Base-by-base conservation (phyloP, 1,140 invertebrate genomes). In the Drosophila hydei region DNA sequence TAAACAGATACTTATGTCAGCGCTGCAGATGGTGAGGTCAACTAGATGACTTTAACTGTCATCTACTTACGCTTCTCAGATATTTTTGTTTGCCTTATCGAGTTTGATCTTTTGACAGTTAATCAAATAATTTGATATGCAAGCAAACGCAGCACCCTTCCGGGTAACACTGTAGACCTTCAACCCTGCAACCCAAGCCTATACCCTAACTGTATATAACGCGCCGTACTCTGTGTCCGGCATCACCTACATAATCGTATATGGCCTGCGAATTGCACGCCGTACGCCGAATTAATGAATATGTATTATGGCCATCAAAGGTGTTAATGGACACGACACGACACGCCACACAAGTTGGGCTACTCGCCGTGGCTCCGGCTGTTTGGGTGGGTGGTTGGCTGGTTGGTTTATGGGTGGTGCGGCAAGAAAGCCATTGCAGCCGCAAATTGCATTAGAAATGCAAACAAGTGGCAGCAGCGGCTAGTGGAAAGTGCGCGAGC, bases 391-490 rank as follows among this genome's bases (percentile, higher is more conserved):
- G 38, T n/a, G 38, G 21, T 14, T n/a, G 25, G n/a, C 5, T 33
- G 14, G 62, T 14, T n/a, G 18, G 16, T 9, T 33, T n/a, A 58
- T 25, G 36, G 40, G 59, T 11, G 59, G 11, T 40, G 47, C 18
- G 23, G 11, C 42, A 79, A 80, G 71, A 83, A 88, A 77, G 75
- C 78, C 83, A 69, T 43, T 87, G 74, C 77, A 76, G 83, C 81
- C 81, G 38, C 81, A 87, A 87, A 87, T 87, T 87, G 83, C 81
- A 87, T 87, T 88, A 87, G 81, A 88, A 87, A 87, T 87, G 84
- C 81, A 88, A 87, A 87, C 81, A 87, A 88, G 83, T 78, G 68
- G 42, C 25, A 42, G 36, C 36, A 42, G 47, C 21, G 25, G 47
- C 56, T 59, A 30, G 51, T 40, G 14, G 51, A 61, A 80, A 64